Percentiles rank a stretch among this genome's conserved stretches.
Evolutionary conservation across 2,113 vertebrate species (phyloP).

Genomic region (Colaptes auratus): DNA sequence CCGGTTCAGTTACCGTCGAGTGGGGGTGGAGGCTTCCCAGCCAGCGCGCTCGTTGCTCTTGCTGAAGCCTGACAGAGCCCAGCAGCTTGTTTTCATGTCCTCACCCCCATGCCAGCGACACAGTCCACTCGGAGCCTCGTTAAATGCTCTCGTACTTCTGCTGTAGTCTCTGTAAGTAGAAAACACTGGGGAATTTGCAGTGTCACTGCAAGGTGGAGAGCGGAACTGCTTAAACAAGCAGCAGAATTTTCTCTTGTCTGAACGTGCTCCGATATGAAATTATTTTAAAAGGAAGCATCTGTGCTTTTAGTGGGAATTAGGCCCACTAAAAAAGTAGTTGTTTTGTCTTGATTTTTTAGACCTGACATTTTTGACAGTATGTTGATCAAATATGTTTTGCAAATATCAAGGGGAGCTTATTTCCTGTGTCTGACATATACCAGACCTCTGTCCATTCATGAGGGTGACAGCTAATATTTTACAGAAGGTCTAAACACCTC

Average conservation of each 20-base stretch:
- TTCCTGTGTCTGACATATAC: neutral
- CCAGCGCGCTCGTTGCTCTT: fast-evolving
- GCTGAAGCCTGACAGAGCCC: fast-evolving
- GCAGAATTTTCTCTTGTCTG: neutral
- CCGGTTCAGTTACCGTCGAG: fast-evolving
- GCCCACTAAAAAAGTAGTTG: neutral
- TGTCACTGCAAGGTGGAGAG: too few species aligned
- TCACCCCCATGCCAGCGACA: fast-evolving
- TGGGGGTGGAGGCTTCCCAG: fast-evolving
- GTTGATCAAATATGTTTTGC: neutral
- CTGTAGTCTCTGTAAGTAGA: fast-evolving
- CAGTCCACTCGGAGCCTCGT: fast-evolving
- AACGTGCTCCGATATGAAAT: neutral
- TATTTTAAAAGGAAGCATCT: neutral
- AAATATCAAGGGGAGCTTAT: neutral
- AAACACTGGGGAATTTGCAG: fast-evolving
- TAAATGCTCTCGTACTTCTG: fast-evolving
- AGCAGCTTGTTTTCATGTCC: fast-evolving
- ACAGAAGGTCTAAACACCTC: neutral
- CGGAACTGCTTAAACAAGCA: too few species aligned
- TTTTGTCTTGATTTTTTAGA: neutral
- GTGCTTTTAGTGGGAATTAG: neutral
- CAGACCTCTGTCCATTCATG: fast-evolving
- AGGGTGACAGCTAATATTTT: neutral
- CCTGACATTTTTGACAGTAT: neutral